Evolutionary conservation across 2,888 invertebrate species (phyloP), one percentile per base, ranked within the genome.

Genomic region (Palloptera scutellata): DNA sequence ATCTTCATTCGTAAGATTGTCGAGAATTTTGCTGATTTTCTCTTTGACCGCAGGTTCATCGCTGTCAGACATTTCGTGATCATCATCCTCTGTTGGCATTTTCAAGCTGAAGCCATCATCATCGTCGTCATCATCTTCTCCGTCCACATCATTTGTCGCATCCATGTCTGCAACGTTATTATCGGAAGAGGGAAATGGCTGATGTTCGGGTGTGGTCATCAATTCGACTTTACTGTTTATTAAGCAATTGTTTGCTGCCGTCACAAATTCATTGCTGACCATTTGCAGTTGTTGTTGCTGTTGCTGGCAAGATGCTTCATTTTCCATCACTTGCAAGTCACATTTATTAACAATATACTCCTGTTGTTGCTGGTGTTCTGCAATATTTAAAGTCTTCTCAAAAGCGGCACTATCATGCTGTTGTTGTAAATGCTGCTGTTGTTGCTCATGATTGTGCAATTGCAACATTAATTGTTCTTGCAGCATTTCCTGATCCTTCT

Each of bases 1-100:
- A 62, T 84, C 83, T 52, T 84, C 83, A 66, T 82, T 83, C 12
- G 84, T 82, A 8, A 83, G 71, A 68, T 83, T 83, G 61, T 82
- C 83, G 19, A 84, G 74, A 40, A 84, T 84, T 73, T 83, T 81
- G 66, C 81, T 81, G 19, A 83, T 82, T 73, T 83, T 83, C 53
- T 81, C 81, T 70, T 84, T 82, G 0, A 84, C 83, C 0, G 80
- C 81, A 0, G 80, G 81, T 68, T 81, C 81, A 65, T 78, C 84
- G 53, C 79, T 79, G 59, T 83, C 83, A 11, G 81, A 81, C 69
- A 81, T 76, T n/a, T 82, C 79, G 40, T 80, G 81, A 42, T 81
- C 79, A 65, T 76, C 78, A 20, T 78, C 79, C 3, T 80, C 79
- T 11, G 78, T 78, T 2, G 82, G 79, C 80, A 83, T 82, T 67